Evolutionary conservation across 2,797 vertebrate genomes (phyloP).

Genomic region (Staurois parvus): DNA sequence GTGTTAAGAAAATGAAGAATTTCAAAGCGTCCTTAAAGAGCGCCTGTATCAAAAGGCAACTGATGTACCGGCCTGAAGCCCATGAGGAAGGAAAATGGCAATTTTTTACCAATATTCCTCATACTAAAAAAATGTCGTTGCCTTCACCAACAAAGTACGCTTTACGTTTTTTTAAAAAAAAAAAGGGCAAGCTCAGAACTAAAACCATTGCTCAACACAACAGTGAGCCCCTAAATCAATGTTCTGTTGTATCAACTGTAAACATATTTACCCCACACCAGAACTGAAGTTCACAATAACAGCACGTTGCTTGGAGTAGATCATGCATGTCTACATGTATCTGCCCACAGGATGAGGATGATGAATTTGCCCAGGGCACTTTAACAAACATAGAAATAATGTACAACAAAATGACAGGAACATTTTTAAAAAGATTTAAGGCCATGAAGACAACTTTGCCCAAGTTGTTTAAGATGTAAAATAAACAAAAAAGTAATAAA

Average conservation of each 20-base stretch:
- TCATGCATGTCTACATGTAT: neutral
- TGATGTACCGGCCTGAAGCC: too few relatives aligned
- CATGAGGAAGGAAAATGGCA: too few relatives aligned
- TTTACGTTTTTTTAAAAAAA: neutral
- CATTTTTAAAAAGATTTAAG: constrained; percentile 11
- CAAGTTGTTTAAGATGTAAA: neutral
- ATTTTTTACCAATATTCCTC: too few relatives aligned
- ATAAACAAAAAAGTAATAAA: constrained; percentile 2
- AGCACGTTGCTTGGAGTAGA: too few relatives aligned
- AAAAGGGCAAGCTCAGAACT: neutral
- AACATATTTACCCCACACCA: too few relatives aligned
- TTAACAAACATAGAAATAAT: neutral
- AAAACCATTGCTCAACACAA: neutral
- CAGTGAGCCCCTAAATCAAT: neutral
- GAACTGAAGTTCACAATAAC: too few relatives aligned
- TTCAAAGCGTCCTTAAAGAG: neutral
- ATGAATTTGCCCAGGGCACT: neutral
- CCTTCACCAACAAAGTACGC: neutral
- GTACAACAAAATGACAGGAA: neutral
- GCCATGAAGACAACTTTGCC: neutral
- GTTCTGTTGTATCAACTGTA: neutral
- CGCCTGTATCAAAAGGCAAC: neutral
- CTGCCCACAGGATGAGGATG: neutral
- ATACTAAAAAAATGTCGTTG: neutral
- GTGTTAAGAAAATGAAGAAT: neutral